Base-by-base conservation (phyloP, 1,140 invertebrate species). In the Brachionus rotundiformis region DNA sequence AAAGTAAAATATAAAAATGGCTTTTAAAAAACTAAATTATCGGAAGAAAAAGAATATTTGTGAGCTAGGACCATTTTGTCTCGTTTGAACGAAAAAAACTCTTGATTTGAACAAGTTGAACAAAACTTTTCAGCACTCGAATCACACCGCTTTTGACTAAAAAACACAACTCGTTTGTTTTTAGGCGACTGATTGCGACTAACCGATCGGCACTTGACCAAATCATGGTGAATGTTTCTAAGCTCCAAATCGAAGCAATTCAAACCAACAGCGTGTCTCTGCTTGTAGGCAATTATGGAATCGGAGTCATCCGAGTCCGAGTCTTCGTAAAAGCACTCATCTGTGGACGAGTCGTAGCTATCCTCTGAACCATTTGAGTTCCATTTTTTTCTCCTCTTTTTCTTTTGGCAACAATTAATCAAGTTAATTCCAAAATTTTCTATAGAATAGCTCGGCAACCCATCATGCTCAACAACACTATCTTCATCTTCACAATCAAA, bases 361-460 rank as follows among this genome's bases (percentile, higher is more conserved):
- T 59, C 44, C 5, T 25, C 63, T 7, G 63, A 68, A 27, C 44
- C 41, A 54, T 49, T 75, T 25, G 71, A 75, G 16, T 44, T 49
- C 73, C 73, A 54, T 23, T 77, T 77, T 77, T 29, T 47, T n/a
- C 19, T 29, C 19, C 25, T 77, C 13, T 49, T 27, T 27, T 16
- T 49, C 41, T 27, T 49, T 27, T 49, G 27, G 11, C 33, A 3
- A 31, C 39, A 39, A 77, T 77, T 27, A 19, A 77, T 54, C 10
- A 77, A 29, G 19, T 77, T 77, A 16, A 77, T 49, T 27, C 44
- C 73, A 11, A 77, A 77, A 59, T 77, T 77, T 47, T 77, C 36
- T 3, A 77, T 23, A n/a, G 73, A 77, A 47, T 77, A 77, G 25
- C 36, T 29, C 16, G 73, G 39, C 33, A 49, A 16, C 8, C 19